These are phyloP conservation scores for Apis florea DNA, from an alignment of 1,140 invertebrate species.

Conservation along the genomic window DNA sequence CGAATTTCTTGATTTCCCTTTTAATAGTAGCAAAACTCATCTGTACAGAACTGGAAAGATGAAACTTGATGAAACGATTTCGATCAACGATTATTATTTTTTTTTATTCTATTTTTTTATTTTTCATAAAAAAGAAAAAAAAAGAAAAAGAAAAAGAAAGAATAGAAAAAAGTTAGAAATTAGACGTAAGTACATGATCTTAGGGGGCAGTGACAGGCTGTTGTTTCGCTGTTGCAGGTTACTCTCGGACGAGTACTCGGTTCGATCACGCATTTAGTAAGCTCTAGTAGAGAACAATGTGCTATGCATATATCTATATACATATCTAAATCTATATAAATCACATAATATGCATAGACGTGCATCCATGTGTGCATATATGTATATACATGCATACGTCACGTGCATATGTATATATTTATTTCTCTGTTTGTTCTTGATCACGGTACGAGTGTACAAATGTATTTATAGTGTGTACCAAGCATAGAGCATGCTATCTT, in stretches of 20 bases:
- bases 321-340: slow-evolving; percentile 65
- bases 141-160: slow-evolving; percentile 4
- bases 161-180: slow-evolving; percentile 39
- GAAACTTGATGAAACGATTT: background rate
- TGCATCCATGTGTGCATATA: slow-evolving; percentile 30
- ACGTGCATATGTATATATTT: slow-evolving; percentile 32
- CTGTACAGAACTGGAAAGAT: background rate
- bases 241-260: slow-evolving; percentile 80
- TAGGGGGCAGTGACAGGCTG: slow-evolving; percentile 77
- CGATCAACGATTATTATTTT: background rate
- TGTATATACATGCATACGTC: slow-evolving; percentile 40
- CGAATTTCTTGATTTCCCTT: background rate
- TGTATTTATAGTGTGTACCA: slow-evolving; percentile 70
- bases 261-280: slow-evolving; percentile 81
- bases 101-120: background rate
- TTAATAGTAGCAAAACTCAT: background rate
- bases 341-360: slow-evolving; percentile 46
- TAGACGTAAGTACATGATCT: slow-evolving; percentile 70
- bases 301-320: slow-evolving; percentile 73
- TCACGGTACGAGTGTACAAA: slow-evolving; percentile 57
- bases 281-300: slow-evolving; percentile 78
- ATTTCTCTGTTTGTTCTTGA: slow-evolving; percentile 34
- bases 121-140: slow-evolving; percentile 19
- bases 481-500: slow-evolving; percentile 75
- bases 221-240: slow-evolving; percentile 80